Conservation (phyloP, 2,797 vertebrate species). For the Trachurus trachurus region DNA sequence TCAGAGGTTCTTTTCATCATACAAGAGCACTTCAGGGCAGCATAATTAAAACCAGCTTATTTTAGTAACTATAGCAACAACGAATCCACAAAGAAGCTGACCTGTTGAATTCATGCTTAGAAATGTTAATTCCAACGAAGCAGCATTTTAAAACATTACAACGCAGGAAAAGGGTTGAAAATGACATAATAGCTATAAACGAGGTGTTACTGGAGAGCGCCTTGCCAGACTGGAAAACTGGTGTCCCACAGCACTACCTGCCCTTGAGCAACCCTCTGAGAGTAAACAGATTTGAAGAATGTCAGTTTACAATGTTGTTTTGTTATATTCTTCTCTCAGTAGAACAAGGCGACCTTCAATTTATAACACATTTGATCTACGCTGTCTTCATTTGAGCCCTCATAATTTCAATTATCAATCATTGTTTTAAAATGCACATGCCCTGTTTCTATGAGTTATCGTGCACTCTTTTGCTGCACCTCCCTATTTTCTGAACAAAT, state of each 20-base stretch:
- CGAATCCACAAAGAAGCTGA: background rate
- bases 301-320: background rate
- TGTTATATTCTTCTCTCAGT: too few species aligned
- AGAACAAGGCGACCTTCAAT: background rate
- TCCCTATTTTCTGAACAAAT: constrained; percentile 52
- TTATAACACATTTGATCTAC: constrained; percentile 9
- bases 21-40: background rate
- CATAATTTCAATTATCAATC: constrained; percentile 18
- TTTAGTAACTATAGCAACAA: constrained; percentile 3
- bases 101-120: background rate
- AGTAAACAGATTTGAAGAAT: constrained; percentile 11
- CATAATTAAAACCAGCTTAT: constrained; percentile 7
- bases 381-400: constrained; percentile 12
- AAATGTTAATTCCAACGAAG: background rate
- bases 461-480: constrained; percentile 38
- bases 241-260: background rate
- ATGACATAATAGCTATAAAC: background rate
- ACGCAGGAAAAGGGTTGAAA: background rate
- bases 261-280: background rate
- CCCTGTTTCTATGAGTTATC: constrained; percentile 35
- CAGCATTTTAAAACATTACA: background rate
- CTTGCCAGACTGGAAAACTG: background rate
- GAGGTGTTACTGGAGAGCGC: background rate
- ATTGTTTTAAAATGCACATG: constrained; percentile 18
- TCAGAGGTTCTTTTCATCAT: constrained; percentile 15